Evolutionary conservation across 2,888 invertebrate genomes (phyloP), one percentile per base, ranked within the genome.

Genomic region (Nomada ruficornis): DNA sequence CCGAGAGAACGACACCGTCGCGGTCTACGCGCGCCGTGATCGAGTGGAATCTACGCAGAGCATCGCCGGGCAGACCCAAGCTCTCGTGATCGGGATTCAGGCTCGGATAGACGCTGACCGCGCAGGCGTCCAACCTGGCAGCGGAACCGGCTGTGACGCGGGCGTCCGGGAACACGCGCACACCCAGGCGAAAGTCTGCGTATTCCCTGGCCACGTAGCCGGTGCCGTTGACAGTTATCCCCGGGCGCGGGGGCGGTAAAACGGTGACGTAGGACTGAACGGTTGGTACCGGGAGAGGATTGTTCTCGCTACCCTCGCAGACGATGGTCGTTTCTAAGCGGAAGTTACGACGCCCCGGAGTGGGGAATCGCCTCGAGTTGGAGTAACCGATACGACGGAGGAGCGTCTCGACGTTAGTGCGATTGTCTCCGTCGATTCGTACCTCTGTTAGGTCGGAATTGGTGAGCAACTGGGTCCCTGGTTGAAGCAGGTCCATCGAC

Each of bases 31-130:
- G 96, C 47, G 98, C 97, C 84, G 96, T 96, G 90, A 98, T 96
- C 0, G 91, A 88, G 90, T 96, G 97, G 92, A 97, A 96, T 89
- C 96, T 95, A 86, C 96, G 95, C 84, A 98, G 95, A 18, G 94
- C 93, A 78, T 96, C 96, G 83, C 96, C 96, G 1, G 98, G 97
- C 81, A 98, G 95, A 42, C 96, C 95, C 84, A 98, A 95, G 88
- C 97, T 97, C 94, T 99, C 99, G 94, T 98, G 98, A 94, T 99
- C 98, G 10, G 98, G 98, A 95, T 99, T 98, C 87, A 99, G 95
- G 10, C 98, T 98, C 50, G 99, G 99, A 94, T 98, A 98, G 79
- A 99, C 98, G 62, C 98, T 97, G 76, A 99, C 97, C 82, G 97
- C 97, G 94, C 99, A 99, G 72, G 98, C 98, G 94, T 99, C 99